phyloP scores from a whole-genome alignment of 2,113 vertebrate genomes.

The Cyanoderma ruficeps region DNA sequence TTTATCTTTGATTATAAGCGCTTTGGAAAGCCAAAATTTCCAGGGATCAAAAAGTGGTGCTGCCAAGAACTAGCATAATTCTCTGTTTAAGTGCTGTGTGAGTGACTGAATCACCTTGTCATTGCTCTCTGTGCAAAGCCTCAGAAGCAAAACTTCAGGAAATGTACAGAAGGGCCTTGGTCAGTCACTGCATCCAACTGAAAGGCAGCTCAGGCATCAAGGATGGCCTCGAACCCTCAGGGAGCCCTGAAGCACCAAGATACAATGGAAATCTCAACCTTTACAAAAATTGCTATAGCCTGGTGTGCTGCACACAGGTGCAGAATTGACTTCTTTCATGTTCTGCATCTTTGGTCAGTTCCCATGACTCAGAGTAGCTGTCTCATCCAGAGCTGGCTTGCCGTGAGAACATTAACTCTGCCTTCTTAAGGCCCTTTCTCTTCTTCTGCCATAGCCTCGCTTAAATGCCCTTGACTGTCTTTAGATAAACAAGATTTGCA shows the following conservation, averaged over 20 bases:
- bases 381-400: neutral
- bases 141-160: neutral
- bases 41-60: neutral
- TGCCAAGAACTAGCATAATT: neutral
- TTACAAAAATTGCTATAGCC: neutral
- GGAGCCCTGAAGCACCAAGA: neutral
- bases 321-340: neutral
- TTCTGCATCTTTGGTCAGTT: neutral
- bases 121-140: neutral
- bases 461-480: neutral
- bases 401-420: neutral
- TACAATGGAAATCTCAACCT: neutral
- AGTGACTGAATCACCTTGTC: neutral
- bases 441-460: neutral
- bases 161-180: neutral
- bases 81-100: accelerated
- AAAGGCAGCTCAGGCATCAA: neutral
- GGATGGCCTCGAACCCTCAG: neutral
- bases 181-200: neutral
- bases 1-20: neutral
- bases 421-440: neutral
- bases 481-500: neutral
- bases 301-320: neutral
- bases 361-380: neutral
- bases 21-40: neutral